Base-by-base conservation (phyloP, 2,888 invertebrate genomes). In the Panzeria rudis region DNA sequence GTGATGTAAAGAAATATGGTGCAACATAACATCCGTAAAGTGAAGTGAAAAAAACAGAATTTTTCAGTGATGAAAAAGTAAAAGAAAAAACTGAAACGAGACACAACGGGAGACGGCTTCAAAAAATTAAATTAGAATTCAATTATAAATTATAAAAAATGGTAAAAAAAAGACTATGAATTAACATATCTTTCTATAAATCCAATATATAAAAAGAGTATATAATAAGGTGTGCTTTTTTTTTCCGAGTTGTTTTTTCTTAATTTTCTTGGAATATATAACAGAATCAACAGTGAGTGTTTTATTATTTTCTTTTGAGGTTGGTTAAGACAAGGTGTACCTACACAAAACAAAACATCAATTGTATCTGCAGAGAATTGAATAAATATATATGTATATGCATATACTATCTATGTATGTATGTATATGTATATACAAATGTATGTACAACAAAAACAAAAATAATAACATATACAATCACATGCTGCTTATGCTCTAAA, bases 301-400 rank as follows among this genome's bases (percentile, higher is more conserved):
- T 62, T 47, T 62, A 59, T 38, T 61, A 66, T 76, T 64, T 69
- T 44, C 38, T 68, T 84, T 82, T 85, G 68, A 75, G 78, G 69
- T 78, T 78, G 78, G 72, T 64, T 76, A 84, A 80, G 73, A 80
- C 50, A 81, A 85, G 81, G 85, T 85, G 85, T 85, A 85, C 84
- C 77, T 85, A 82, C 84, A 71, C 69, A 78, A 85, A 81, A 81
- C 84, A 81, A 84, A 77, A 84, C 61, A 73, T 61, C 52, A 32
- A 64, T 77, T 71, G 62, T 76, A 64, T 62, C 35, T 23, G 50
- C 56, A 66, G 29, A 54, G 44, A 79, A 68, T 64, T 52, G 64
- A 41, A 69, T 56, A 38, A 35, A 54, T 32, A 56, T 56, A n/a
- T 29, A 41, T 17, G n/a, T 47, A 29, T 29, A 29, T 29, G 29